Evolutionary conservation across 2,113 vertebrate species (phyloP).

Genomic region (Mus spicilegus): DNA sequence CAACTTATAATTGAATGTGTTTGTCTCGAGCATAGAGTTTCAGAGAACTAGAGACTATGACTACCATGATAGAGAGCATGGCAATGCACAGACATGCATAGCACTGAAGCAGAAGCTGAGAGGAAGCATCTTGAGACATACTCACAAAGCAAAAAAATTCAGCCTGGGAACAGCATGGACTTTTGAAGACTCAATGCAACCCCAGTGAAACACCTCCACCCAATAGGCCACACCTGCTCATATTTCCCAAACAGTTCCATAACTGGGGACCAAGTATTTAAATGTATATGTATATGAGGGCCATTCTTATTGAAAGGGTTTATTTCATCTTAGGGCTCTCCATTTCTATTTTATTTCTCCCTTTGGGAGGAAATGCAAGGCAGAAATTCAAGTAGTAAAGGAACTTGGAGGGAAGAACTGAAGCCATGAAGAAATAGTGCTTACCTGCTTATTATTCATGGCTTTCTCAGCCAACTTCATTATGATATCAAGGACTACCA

Average conservation of each 20-base stretch:
- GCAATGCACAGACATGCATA: no score
- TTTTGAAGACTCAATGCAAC: neutral
- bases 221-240: neutral
- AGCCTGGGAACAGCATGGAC: neutral
- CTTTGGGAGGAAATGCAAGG: neutral
- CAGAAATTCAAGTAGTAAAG: neutral
- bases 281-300: neutral
- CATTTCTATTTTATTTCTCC: neutral
- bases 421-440: neutral
- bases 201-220: neutral
- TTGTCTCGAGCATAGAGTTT: neutral
- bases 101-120: neutral
- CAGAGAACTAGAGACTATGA: neutral
- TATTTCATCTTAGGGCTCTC: neutral
- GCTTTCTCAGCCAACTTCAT: neutral
- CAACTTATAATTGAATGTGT: neutral
- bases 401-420: neutral
- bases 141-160: neutral
- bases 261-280: neutral
- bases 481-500: neutral
- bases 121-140: neutral
- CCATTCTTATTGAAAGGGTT: neutral
- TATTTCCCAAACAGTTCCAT: neutral
- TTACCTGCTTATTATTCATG: neutral
- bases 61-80: neutral